Percentiles rank a stretch among this genome's conserved stretches.
Conservation (phyloP, 2,797 vertebrate genomes). For the Pitangus sulphuratus region DNA sequence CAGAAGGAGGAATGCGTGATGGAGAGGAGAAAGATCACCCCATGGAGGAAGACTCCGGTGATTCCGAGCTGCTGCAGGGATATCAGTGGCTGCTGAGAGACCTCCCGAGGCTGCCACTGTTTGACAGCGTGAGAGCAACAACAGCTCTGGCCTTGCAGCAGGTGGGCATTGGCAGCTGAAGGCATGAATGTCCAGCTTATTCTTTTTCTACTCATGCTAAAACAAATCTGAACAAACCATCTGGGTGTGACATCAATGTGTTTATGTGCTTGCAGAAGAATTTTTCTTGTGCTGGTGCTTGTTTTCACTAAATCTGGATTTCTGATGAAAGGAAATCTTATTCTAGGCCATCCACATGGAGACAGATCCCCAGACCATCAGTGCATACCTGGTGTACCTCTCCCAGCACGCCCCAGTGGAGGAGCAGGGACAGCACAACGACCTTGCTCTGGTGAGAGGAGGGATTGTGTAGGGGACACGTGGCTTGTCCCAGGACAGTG, state of each 20-base stretch:
- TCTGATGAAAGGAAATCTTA: not conserved
- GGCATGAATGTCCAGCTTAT: not conserved
- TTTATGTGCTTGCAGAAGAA: not conserved
- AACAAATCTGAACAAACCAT: not conserved
- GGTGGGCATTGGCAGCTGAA: conserved; percentile 71
- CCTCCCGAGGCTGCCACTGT: conserved; percentile 91
- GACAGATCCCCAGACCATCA: conserved; percentile 95
- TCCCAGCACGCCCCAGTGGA: conserved; percentile 95
- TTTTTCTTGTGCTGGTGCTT: not conserved
- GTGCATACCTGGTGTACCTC: conserved; percentile 96
- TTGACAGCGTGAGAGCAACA: conserved; percentile 90
- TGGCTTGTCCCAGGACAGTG: not conserved
- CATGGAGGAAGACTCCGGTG: conserved; percentile 90
- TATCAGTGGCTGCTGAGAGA: conserved; percentile 97
- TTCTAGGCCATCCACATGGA: conserved; percentile 97
- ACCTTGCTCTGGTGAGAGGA: conserved; percentile 90
- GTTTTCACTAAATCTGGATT: not conserved
- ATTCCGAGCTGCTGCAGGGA: conserved; percentile 85
- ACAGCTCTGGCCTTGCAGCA: conserved; percentile 93
- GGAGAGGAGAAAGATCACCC: conserved; percentile 91
- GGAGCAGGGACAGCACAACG: conserved; percentile 93
- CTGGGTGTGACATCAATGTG: fast-evolving
- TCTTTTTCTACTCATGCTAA: not conserved
- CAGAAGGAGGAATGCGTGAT: conserved; percentile 88
- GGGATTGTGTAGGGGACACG: not conserved